These are phyloP conservation scores for Brachypodius melanocephalos DNA, from an alignment of 2,113 vertebrate genomes.

Conservation along the genomic window DNA sequence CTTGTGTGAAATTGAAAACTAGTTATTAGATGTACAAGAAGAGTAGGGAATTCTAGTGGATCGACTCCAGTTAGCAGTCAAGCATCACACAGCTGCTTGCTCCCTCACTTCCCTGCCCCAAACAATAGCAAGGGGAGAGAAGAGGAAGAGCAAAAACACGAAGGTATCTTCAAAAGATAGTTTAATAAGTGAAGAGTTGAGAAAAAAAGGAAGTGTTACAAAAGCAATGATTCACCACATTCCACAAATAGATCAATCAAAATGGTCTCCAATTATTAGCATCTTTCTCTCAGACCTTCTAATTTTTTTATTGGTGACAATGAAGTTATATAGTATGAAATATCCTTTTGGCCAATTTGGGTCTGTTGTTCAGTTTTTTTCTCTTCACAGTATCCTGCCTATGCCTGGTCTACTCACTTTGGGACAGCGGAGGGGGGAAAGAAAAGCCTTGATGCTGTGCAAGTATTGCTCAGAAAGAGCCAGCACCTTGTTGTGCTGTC, in stretches of 20 bases:
- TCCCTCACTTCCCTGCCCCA: neutral
- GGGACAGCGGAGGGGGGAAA: fast-evolving
- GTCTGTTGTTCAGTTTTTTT: neutral
- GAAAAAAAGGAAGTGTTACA: neutral
- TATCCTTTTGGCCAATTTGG: neutral
- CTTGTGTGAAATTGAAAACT: neutral
- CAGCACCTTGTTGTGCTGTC: neutral
- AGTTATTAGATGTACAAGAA: neutral
- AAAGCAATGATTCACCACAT: neutral
- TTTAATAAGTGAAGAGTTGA: neutral
- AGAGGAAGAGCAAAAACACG: neutral
- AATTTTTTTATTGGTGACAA: neutral
- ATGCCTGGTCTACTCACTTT: neutral
- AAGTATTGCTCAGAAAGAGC: neutral
- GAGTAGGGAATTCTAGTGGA: neutral
- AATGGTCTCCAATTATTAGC: neutral
- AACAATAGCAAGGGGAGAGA: neutral
- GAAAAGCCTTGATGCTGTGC: neutral
- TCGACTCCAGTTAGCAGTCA: neutral
- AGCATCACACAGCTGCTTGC: neutral
- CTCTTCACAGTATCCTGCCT: neutral
- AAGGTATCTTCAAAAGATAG: neutral
- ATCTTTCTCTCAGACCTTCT: too few species aligned
- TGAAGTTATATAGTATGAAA: neutral
- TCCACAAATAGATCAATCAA: neutral